A percentile compares a stretch with the other conserved stretches of the same genome.
Conservation (phyloP, 2,888 invertebrate genomes). For the Hyalella azteca region DNA sequence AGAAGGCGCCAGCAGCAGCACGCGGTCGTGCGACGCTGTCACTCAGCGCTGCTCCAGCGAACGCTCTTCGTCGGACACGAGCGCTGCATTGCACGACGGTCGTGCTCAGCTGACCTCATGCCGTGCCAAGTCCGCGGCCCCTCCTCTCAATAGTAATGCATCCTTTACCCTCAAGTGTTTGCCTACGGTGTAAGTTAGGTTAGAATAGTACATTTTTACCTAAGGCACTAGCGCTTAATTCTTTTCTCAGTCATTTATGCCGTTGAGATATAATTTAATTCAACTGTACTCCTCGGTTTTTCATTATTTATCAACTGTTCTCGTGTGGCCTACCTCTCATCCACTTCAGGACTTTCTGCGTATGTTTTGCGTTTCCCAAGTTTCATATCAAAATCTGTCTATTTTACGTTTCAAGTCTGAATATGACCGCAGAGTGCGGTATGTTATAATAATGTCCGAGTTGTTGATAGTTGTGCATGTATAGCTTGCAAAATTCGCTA, state of each 20-base stretch:
- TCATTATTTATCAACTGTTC: no score
- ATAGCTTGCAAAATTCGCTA: no score
- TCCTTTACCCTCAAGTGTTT: constrained; percentile 39
- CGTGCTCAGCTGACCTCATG: not conserved
- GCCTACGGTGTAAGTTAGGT: constrained; percentile 37
- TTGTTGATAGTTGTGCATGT: no score
- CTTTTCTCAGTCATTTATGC: not conserved
- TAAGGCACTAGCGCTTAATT: not conserved
- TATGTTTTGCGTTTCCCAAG: no score
- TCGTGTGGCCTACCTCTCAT: no score
- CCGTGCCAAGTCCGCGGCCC: constrained; percentile 3
- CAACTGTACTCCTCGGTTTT: no score
- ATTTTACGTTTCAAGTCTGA: no score
- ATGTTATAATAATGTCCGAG: no score
- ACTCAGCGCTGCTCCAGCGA: not conserved
- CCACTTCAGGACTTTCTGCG: no score
- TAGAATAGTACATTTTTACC: constrained; percentile 19
- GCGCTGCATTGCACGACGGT: not conserved
- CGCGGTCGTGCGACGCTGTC: not conserved
- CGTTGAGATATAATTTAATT: no score
- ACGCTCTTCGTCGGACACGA: not conserved
- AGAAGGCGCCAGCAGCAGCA: not conserved
- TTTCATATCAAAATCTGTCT: no score
- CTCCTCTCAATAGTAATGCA: constrained; percentile 38
- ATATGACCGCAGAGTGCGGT: no score